Conservation (phyloP, 1,140 invertebrate species). For the Artemia franciscana region DNA sequence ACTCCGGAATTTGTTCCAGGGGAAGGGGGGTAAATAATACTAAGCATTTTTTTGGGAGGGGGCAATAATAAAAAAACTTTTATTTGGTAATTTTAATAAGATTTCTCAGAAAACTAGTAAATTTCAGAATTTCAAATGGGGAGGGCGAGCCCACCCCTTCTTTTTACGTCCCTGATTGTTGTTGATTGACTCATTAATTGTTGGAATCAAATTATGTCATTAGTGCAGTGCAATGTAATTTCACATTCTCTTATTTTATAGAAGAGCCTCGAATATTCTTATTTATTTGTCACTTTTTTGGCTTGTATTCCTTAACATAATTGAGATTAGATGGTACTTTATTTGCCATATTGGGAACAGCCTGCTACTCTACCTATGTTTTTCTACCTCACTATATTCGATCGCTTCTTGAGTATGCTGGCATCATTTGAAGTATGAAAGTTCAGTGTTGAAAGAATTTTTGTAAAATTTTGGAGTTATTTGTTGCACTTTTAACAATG, state of each 20-base stretch:
- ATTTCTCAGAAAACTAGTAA: too few relatives aligned
- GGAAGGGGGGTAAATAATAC: too few relatives aligned
- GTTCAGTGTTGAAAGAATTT: background rate
- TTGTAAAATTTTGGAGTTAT: too few relatives aligned
- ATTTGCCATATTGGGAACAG: constrained; percentile 1
- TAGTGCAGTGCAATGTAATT: background rate
- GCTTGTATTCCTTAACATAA: background rate
- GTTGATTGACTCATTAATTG: background rate
- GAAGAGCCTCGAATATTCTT: background rate
- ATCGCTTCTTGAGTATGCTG: background rate
- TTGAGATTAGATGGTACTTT: background rate
- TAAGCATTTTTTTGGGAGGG: too few relatives aligned
- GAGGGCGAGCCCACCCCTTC: background rate
- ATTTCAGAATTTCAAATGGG: too few relatives aligned
- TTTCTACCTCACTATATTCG: constrained; percentile 5
- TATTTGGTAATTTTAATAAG: too few relatives aligned
- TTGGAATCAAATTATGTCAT: background rate
- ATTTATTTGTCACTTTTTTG: too few relatives aligned
- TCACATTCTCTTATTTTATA: background rate
- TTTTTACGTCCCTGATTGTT: background rate
- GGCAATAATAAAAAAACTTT: too few relatives aligned
- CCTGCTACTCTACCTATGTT: constrained; percentile 3
- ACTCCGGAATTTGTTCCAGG: too few relatives aligned
- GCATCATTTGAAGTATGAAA: background rate
- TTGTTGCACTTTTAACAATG: too few relatives aligned